phyloP scores from a whole-genome alignment of 2,797 vertebrate genomes.

The Leucoraja ocellata region DNA sequence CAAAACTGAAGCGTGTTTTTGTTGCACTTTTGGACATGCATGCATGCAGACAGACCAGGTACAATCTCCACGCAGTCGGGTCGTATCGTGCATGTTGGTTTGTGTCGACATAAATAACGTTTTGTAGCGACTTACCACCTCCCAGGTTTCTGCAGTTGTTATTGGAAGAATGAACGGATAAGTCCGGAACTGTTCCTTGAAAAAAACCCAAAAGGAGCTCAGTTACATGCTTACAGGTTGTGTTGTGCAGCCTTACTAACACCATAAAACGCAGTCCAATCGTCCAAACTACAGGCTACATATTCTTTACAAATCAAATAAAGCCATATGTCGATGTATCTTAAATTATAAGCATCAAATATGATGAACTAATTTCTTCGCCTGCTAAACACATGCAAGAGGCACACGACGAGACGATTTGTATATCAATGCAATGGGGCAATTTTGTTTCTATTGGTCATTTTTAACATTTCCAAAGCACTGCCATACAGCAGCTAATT shows the following conservation, averaged over 20 bases:
- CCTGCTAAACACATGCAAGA: not conserved
- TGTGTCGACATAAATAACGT: not conserved
- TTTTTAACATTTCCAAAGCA: not conserved
- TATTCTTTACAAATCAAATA: not conserved
- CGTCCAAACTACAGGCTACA: not conserved
- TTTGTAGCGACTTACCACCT: conserved; percentile 56
- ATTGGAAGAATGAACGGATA: conserved; percentile 80
- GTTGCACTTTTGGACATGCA: not conserved
- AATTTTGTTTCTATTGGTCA: not conserved
- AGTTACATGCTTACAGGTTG: not conserved
- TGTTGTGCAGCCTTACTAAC: not conserved
- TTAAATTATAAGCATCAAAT: not conserved
- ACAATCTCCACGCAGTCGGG: not conserved
- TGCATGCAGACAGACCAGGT: not conserved
- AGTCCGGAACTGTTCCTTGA: conserved; percentile 69
- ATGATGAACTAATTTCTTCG: not conserved
- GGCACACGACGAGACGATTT: not conserved
- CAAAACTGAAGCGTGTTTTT: not conserved
- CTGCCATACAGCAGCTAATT: not conserved
- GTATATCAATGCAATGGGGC: not conserved
- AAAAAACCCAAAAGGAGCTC: conserved; percentile 44
- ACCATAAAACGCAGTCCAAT: not conserved
- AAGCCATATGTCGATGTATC: not conserved
- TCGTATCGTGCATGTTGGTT: not conserved
- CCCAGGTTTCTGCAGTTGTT: conserved; percentile 73